A percentile compares a stretch with the other conserved stretches of the same genome.
Evolutionary conservation across 2,888 invertebrate genomes (phyloP).

Genomic region (Nemurella pictetii): DNA sequence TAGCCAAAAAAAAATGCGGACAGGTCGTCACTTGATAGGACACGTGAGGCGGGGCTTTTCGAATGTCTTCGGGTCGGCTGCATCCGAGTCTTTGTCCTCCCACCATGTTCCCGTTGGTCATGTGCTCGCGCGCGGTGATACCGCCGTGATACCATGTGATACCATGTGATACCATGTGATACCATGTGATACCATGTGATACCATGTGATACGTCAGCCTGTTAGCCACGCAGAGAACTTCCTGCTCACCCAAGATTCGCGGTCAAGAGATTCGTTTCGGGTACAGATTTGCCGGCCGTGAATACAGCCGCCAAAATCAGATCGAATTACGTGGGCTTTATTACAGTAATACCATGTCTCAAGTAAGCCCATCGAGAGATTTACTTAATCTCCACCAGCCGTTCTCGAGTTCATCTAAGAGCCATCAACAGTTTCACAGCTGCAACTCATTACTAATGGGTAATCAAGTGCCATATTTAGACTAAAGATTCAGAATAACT

Average conservation of each 20-base stretch:
- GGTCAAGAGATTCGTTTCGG: conserved; percentile 11
- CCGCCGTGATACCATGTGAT: no score
- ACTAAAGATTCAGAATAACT: not conserved
- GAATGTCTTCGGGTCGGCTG: not conserved
- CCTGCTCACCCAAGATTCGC: conserved; percentile 18
- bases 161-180: no score
- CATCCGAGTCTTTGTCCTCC: conserved; percentile 8
- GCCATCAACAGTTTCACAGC: not conserved
- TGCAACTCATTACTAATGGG: not conserved
- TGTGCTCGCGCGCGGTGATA: not conserved
- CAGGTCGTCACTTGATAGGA: conserved; percentile 26
- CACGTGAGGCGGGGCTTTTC: conserved; percentile 14
- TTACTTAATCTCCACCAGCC: not conserved
- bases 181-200: no score
- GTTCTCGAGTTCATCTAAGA: not conserved
- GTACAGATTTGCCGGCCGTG: not conserved
- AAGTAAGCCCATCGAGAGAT: not conserved
- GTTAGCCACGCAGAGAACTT: not conserved
- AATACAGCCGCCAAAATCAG: not conserved
- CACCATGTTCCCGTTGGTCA: conserved; percentile 14
- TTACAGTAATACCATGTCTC: no score
- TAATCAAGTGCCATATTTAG: not conserved
- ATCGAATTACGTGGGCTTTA: conserved; percentile 6
- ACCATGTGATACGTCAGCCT: no score
- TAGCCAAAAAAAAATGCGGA: conserved; percentile 6